phyloP scores from a whole-genome alignment of 1,140 invertebrate species.

The Lineus longissimus region DNA sequence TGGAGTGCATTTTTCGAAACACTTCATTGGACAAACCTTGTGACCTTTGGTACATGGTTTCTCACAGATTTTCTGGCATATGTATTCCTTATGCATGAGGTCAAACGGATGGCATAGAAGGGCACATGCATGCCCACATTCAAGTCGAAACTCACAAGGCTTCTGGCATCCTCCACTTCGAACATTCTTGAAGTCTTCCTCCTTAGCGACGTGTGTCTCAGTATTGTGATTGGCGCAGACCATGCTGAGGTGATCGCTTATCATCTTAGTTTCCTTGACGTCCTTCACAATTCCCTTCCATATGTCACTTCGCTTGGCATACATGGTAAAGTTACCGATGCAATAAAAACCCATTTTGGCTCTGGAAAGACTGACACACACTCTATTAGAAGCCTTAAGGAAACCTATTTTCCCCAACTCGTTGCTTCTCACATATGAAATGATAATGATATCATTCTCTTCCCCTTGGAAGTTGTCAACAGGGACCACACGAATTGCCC shows the following conservation, averaged over 20 bases:
- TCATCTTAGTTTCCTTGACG: conserved; percentile 20
- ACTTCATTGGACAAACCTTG: conserved; percentile 20
- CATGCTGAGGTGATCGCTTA: conserved; percentile 23
- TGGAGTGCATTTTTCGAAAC: conserved; percentile 67
- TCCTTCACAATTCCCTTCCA: conserved; percentile 41
- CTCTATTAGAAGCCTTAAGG: conserved; percentile 22
- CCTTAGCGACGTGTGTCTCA: conserved; percentile 18
- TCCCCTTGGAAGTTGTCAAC: conserved; percentile 31
- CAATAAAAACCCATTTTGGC: conserved; percentile 21
- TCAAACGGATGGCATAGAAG: conserved; percentile 14
- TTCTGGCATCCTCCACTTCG: conserved; percentile 28
- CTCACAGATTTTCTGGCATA: conserved; percentile 15
- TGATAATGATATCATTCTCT: conserved; percentile 31
- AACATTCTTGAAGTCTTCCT: conserved; percentile 26
- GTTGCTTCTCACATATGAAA: conserved; percentile 33
- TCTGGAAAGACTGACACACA: conserved; percentile 29
- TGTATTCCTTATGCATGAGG: neutral
- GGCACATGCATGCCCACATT: conserved; percentile 27
- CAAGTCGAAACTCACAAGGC: conserved; percentile 22
- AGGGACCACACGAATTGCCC: neutral
- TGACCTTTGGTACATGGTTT: conserved; percentile 10
- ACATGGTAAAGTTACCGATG: conserved; percentile 24
- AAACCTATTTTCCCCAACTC: conserved; percentile 23
- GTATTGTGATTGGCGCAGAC: conserved; percentile 12
- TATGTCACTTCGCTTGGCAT: neutral